These are phyloP conservation scores for Dione juno DNA, from an alignment of 2,888 invertebrate genomes.

Conservation along the genomic window DNA sequence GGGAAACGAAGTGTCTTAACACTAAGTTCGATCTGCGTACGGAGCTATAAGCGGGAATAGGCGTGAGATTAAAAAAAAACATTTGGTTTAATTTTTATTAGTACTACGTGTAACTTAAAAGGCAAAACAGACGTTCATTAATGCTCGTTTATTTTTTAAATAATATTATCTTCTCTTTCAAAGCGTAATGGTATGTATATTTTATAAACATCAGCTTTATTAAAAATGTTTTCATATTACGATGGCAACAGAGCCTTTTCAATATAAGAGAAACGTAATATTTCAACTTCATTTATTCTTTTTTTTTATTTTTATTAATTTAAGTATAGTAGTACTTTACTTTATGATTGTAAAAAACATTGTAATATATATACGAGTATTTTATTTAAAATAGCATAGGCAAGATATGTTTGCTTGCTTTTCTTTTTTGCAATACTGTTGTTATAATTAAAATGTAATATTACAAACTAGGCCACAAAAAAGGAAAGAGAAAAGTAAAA, in stretches of 20 bases:
- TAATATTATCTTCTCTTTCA: conserved; percentile 17
- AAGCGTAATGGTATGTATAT: conserved; percentile 11
- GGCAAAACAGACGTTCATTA: conserved; percentile 5
- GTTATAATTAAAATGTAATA: too few species aligned
- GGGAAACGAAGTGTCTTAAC: too few species aligned
- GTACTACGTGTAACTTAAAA: neutral
- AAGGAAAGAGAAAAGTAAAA: too few species aligned
- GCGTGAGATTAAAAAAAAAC: neutral
- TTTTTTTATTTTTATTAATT: neutral
- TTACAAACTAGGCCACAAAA: too few species aligned
- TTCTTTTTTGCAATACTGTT: too few species aligned
- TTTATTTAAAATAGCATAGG: neutral
- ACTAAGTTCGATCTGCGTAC: too few species aligned
- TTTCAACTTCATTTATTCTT: conserved; percentile 15
- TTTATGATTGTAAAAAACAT: neutral
- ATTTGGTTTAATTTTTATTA: neutral
- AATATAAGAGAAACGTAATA: conserved; percentile 19
- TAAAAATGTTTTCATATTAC: conserved; percentile 13
- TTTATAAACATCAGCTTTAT: conserved; percentile 16
- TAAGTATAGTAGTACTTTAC: conserved; percentile 8
- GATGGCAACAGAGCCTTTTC: conserved; percentile 12
- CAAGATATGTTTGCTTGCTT: neutral
- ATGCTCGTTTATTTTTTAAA: conserved; percentile 12
- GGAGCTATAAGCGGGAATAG: too few species aligned
- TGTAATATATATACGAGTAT: neutral